Conservation (phyloP, 2,888 invertebrate genomes). For the Lysandra coridon region DNA sequence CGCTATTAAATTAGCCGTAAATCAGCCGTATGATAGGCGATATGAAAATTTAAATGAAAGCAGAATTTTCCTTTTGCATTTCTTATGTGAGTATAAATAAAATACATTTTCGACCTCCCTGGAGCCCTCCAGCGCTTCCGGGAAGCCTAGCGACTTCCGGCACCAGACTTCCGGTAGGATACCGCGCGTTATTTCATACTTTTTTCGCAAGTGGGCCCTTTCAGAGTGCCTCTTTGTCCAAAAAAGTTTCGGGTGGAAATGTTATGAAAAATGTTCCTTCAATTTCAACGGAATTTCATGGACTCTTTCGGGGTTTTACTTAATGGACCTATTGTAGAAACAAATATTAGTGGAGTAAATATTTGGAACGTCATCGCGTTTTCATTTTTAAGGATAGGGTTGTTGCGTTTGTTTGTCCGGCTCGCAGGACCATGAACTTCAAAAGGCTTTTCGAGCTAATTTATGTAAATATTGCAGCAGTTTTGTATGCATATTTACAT, state of each 20-base stretch:
- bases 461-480: background rate
- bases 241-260: constrained; percentile 54
- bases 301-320: constrained; percentile 17
- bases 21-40: constrained; percentile 9
- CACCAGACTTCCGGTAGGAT: constrained; percentile 70
- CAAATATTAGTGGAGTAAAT: constrained; percentile 19
- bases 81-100: constrained; percentile 60
- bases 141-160: constrained; percentile 75
- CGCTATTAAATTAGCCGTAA: background rate
- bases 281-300: constrained; percentile 38
- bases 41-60: constrained; percentile 18
- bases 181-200: constrained; percentile 67
- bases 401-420: constrained; percentile 11
- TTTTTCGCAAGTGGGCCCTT: constrained; percentile 63
- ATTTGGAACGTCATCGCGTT: constrained; percentile 18
- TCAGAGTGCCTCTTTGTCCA: constrained; percentile 62
- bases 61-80: constrained; percentile 35
- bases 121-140: constrained; percentile 73
- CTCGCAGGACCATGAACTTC: constrained; percentile 4
- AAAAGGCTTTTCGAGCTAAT: background rate
- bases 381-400: constrained; percentile 15
- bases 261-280: constrained; percentile 49
- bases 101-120: constrained; percentile 70
- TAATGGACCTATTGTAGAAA: constrained; percentile 22
- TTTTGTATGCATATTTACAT: background rate